A percentile compares a stretch with the other conserved stretches of the same genome.
phyloP scores from a whole-genome alignment of 2,113 vertebrate genomes.

The Ahaetulla prasina region DNA sequence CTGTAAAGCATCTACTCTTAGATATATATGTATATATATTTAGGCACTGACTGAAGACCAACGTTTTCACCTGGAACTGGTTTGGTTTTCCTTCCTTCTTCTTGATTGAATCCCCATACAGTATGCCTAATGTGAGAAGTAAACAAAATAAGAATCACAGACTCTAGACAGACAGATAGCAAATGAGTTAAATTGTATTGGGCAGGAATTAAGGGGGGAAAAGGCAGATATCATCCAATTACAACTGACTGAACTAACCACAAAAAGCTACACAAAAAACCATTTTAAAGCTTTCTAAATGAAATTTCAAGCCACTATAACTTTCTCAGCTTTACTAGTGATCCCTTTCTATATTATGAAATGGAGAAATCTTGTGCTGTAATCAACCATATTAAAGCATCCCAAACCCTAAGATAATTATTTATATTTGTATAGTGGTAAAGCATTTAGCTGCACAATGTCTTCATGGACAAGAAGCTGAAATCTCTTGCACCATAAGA shows the following conservation, averaged over 20 bases:
- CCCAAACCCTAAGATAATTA: neutral
- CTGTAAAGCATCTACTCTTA: neutral
- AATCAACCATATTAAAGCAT: neutral
- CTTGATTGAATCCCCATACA: neutral
- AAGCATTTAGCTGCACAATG: neutral
- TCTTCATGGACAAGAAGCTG: neutral
- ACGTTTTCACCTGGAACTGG: neutral
- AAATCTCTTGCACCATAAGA: neutral
- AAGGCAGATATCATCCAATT: neutral
- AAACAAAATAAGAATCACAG: neutral
- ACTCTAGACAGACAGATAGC: neutral
- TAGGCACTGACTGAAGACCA: neutral
- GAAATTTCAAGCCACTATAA: neutral
- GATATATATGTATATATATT: neutral
- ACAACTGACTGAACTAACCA: neutral
- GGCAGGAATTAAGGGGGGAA: neutral
- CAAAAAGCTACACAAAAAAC: neutral
- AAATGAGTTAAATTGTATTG: neutral
- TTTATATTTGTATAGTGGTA: neutral
- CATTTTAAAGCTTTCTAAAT: neutral
- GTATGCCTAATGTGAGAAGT: neutral
- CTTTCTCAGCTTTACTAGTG: neutral
- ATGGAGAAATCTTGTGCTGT: neutral
- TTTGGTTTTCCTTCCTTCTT: neutral
- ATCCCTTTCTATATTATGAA: neutral